A percentile compares a stretch with the other conserved stretches of the same genome.
Evolutionary conservation across 2,797 vertebrate species (phyloP).

Genomic region (Silurus lanzhouensis): DNA sequence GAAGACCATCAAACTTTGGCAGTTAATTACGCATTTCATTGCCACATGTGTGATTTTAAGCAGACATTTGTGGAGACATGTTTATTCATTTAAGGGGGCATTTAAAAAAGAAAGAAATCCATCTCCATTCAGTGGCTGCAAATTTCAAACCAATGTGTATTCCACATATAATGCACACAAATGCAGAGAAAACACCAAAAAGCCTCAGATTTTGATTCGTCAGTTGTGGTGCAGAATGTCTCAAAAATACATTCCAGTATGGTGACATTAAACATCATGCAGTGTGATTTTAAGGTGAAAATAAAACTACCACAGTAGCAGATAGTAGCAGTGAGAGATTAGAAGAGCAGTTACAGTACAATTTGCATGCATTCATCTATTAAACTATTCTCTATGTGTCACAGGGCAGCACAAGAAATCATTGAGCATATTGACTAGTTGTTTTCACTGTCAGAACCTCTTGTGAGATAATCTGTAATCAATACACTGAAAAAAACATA

Average conservation of each 20-base stretch:
- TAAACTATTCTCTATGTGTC: constrained; percentile 44
- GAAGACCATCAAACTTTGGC: background rate
- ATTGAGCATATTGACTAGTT: constrained; percentile 47
- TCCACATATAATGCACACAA: constrained; percentile 28
- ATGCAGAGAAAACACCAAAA: constrained; percentile 11
- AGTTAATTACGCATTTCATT: background rate
- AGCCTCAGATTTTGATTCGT: constrained; percentile 2
- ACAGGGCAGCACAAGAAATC: constrained; percentile 45
- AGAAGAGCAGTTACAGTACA: constrained; percentile 17
- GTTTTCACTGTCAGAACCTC: constrained; percentile 15
- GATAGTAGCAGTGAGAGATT: constrained; percentile 15
- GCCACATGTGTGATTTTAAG: constrained; percentile 15
- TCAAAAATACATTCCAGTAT: no score
- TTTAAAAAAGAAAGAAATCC: constrained; percentile 16
- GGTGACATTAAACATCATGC: no score
- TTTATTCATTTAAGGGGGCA: constrained; percentile 17
- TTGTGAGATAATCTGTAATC: constrained; percentile 11
- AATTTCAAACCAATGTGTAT: constrained; percentile 21
- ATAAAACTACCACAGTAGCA: background rate
- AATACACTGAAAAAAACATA: constrained; percentile 29
- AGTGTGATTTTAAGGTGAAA: background rate
- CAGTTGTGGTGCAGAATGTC: background rate
- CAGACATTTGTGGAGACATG: constrained; percentile 23
- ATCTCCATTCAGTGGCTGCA: constrained; percentile 10
- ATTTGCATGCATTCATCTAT: constrained; percentile 36